Evolutionary conservation across 2,888 invertebrate species (phyloP), one percentile per base, ranked within the genome.

Genomic region (Cactoblastis cactorum): DNA sequence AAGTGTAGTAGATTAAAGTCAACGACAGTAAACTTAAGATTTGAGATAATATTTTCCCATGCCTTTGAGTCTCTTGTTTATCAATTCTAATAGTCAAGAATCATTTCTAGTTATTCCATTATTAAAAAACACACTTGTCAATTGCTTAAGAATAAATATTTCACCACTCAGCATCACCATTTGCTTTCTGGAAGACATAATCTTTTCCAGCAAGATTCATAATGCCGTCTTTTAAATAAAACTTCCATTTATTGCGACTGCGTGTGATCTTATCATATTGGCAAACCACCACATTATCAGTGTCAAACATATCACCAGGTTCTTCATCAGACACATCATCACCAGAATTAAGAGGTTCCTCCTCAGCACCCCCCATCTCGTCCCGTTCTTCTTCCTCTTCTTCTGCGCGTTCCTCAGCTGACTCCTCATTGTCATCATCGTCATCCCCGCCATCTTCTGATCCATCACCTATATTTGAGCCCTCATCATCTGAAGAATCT

Each of bases 261-360:
- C 99, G 94, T 59, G 98, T 98, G 55, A 99, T 98, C 96, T 99
- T 99, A 89, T 99, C 99, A 89, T 99, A 99, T 85, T 99, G 99
- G 83, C 99, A 99, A 53, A 99, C 99, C 56, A 99, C 97, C 52
- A 99, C 98, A 91, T 99, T 99, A 67, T 99, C 99, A 37, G 99
- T 98, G 70, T 99, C 99, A 90, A 99, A 99, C 77, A 99, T 92
- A 80, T 98, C 98, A 56, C 94, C 92, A 0, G 97, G 95, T 74
- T 98, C 96, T 71, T 98, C 98, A 77, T 98, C 98, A 45, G 98
- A 98, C 4, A 98, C 98, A 88, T 99, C 98, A 85, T 99, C 99
- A 68, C 94, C 97, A 3, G 98, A 98, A 83, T 98, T 98, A 0
- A 99, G 89, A 0, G 98, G 98, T 74, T 98, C 98, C 90, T 98